Base-by-base conservation (phyloP, 2,888 invertebrate species). In the Eubasilissa splendida region DNA sequence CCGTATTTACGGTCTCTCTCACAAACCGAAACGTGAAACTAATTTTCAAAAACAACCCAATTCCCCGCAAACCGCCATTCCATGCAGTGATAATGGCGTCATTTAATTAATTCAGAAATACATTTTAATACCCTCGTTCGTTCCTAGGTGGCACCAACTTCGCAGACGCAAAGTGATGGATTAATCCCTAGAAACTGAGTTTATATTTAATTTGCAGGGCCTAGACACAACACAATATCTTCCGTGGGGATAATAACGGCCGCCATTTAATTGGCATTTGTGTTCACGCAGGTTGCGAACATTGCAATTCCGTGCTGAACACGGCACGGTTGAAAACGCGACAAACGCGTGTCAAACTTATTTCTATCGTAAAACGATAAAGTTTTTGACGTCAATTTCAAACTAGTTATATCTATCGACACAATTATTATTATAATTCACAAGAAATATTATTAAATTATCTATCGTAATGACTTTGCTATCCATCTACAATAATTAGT, bases 191-290 rank as follows among this genome's bases (percentile, higher is more conserved):
- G 70, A 31, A 53, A 31, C 22, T 54, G 8, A 60, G 59, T 63
- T n/a, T 58, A 58, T 63, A 75, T 75, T 75, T 73, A 73, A 73
- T 73, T 73, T 42, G 42, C 54, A 12, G 12, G 12, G 70, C 14
- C 70, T n/a, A 53, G 70, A 53, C 50, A 22, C 8, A 60, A 60
- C 66, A 42, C 42, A 68, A 78, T 73, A 78, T 73, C 54, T 52
- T 22, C 31, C 31, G 12, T 31, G n/a, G 56, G 12, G 33, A n/a
- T 14, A 73, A 76, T 59, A 60, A 65, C 68, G 50, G 56, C 56
- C 22, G 59, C 76, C 70, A 70, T 80, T 76, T 76, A 76, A 80
- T 80, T 80, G 76, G 80, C 76, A 80, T 76, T 80, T 80, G 76
- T 60, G 80, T 54, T 76, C 52, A 60, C 59, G 70, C 76, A 60